Evolutionary conservation across 2,888 invertebrate species (phyloP), one percentile per base, ranked within the genome.

Genomic region (Leptinotarsa rubiginosa): DNA sequence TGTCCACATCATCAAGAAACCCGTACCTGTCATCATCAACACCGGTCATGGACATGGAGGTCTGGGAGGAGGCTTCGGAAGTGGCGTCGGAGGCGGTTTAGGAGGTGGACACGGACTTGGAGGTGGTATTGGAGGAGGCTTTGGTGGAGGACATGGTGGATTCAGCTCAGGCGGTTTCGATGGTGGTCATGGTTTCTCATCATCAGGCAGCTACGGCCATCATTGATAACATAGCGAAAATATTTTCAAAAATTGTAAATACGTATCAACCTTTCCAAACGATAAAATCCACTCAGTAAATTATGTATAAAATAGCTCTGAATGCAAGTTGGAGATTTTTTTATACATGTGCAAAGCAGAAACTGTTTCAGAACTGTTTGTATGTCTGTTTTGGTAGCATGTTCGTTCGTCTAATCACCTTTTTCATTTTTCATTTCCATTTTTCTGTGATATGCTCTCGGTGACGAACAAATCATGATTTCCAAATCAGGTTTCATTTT

Each of bases 1-100:
- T 79, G 88, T 88, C 15, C 89, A 89, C 77, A 87, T 88, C 76
- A 87, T 89, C 22, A 91, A 91, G 79, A 89, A 91, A 79, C 90
- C 89, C 65, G 89, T 90, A 4, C 87, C 87, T 69, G 85, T 88
- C 49, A 79, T 84, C 71, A 82, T 87, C 50, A 86, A 88, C 78
- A 81, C 83, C 70, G 84, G 84, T 54, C 76, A 79, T 75, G 79
- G 73, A 62, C 76, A 74, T 67, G 81, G 80, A 47, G 79, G 78
- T 65, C 77, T 82, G 12, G 79, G 80, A 64, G 78, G 80, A 25
- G 82, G 80, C 62, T 70, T 77, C 25, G 80, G 79, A 69, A 77
- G 81, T 65, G 77, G 73, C 20, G 41, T 74, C 54, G 73, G 77
- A 47, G 74, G 77, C 15, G 76, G 75, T 16, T 70, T 72, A 2